A percentile compares a stretch with the other conserved stretches of the same genome.
Evolutionary conservation across 1,140 invertebrate species (phyloP).

Genomic region (Chelonus insularis): DNA sequence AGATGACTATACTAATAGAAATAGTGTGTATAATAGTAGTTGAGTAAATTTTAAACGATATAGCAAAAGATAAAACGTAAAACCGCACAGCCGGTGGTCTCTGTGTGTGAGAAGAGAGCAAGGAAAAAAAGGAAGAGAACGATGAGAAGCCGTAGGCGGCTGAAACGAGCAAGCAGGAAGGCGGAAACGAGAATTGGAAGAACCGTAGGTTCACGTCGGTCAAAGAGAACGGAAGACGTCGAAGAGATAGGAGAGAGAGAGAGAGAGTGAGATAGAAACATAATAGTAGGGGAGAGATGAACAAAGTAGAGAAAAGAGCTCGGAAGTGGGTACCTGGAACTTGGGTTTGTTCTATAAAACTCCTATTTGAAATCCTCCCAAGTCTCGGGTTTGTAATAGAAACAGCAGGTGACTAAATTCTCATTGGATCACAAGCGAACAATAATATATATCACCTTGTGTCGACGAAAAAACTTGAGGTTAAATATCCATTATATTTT

Average conservation of each 20-base stretch:
- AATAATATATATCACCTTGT: too few species aligned
- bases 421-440: too few species aligned
- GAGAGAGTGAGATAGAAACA: not conserved
- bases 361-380: too few species aligned
- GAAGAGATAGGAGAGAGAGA: too few species aligned
- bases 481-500: too few species aligned
- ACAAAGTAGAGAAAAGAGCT: too few species aligned
- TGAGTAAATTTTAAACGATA: slow-evolving; percentile 3
- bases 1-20: not conserved
- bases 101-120: not conserved
- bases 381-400: too few species aligned
- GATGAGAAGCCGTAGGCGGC: slow-evolving; percentile 1
- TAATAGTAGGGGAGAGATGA: not conserved
- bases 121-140: not conserved
- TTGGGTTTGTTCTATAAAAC: too few species aligned
- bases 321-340: too few species aligned
- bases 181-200: slow-evolving; percentile 7
- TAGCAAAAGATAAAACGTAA: slow-evolving; percentile 10
- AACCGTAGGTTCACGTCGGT: not conserved
- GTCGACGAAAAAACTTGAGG: too few species aligned
- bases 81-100: slow-evolving; percentile 15
- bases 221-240: not conserved
- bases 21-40: not conserved
- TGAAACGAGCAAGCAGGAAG: not conserved
- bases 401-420: too few species aligned